Conservation (phyloP, 2,888 invertebrate species). For the Metellina segmentata region DNA sequence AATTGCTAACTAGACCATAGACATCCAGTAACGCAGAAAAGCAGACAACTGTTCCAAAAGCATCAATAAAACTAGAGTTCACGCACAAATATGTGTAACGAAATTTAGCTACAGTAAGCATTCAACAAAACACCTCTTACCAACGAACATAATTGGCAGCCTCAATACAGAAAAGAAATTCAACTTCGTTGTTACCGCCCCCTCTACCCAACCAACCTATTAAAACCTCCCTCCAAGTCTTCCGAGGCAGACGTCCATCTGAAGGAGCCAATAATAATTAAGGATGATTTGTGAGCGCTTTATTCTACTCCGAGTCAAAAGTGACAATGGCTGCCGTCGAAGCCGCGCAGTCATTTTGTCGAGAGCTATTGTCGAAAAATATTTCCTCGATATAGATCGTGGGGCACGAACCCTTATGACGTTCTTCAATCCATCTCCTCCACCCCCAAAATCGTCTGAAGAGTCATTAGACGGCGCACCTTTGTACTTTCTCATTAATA, state of each 20-base stretch:
- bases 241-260: background rate
- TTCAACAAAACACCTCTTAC: too few relatives aligned
- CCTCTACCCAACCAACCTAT: background rate
- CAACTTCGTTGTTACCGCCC: background rate
- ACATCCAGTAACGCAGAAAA: too few relatives aligned
- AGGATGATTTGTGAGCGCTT: background rate
- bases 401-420: conserved; percentile 8
- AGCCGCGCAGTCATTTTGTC: background rate
- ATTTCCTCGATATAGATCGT: background rate
- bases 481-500: conserved; percentile 45
- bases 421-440: conserved; percentile 16
- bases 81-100: too few relatives aligned
- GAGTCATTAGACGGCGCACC: conserved; percentile 34
- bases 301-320: background rate
- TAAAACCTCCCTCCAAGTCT: background rate
- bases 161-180: background rate
- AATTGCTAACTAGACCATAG: too few relatives aligned
- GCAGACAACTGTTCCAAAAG: too few relatives aligned
- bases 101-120: too few relatives aligned
- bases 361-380: background rate
- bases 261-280: background rate
- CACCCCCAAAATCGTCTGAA: background rate
- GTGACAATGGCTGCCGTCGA: background rate
- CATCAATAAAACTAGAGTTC: too few relatives aligned
- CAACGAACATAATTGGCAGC: too few relatives aligned